Evolutionary conservation across 2,113 vertebrate genomes (phyloP), one percentile per base, ranked within the genome.

Genomic region (Alosa alosa): DNA sequence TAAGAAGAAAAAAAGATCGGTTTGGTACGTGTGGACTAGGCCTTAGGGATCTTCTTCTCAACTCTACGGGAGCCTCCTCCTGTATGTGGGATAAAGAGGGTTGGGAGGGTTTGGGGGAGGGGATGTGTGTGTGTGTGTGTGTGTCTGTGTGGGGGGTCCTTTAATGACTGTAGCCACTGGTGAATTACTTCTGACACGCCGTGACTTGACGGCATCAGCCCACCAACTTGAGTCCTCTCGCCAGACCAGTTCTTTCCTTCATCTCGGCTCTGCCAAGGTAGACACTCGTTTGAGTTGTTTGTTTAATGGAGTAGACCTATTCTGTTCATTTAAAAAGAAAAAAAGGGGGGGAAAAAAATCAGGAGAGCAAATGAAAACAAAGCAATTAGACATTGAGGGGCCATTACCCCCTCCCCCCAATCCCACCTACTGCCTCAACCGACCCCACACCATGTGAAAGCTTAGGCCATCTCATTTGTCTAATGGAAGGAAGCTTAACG

Each of bases 371-470:
- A 78, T 78, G 39, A 78, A 78, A 78, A 78, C 72, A 78, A 78
- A 78, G 31, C 72, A 78, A 78, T 78, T 78, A 78, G 13, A 78
- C 72, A 17, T 78, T 78, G 72, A 78, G 72, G 41, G 72, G 31
- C 72, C 25, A 78, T 78, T 78, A 78, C 31, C 11, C 9, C 72
- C 68, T 10, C 2, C 41, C 41, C 41, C 41, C 64, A 31, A 18
- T 22, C 60, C 6, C 60, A 64, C 60, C 9, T n/a, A 25, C n/a
- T 6, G 0, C n/a, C 64, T 3, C 64, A 72, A 44, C 41, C n/a
- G n/a, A 31, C 25, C 25, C 11, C 72, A 78, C 72, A 39, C 72
- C 31, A 17, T 78, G 9, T 15, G 72, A 78, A 78, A 36, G 72
- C 72, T 78, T 31, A 36, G 25, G 72, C 31, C 25, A 17, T 4